phyloP scores from a whole-genome alignment of 2,797 vertebrate species.

The Sarcoramphus papa region DNA sequence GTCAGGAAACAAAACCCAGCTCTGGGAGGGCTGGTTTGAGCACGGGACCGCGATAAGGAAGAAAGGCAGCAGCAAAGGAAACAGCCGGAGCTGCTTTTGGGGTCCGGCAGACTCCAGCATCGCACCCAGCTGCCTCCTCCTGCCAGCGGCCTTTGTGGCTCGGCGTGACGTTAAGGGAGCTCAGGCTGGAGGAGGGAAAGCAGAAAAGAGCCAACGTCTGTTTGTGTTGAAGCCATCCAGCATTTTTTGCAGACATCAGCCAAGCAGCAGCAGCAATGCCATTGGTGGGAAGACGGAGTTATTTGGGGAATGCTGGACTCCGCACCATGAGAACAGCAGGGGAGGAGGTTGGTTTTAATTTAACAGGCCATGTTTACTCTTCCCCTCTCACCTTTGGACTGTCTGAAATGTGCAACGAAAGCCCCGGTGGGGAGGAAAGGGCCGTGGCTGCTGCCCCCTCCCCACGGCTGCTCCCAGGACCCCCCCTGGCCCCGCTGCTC shows the following conservation, averaged over 20 bases:
- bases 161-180: neutral
- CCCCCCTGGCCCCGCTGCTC: rapidly evolving
- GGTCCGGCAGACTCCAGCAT: neutral
- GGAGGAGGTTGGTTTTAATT: conserved; percentile 68
- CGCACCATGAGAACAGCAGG: conserved; percentile 59
- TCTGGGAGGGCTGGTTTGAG: neutral
- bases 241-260: conserved; percentile 58
- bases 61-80: neutral
- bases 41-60: neutral
- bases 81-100: neutral
- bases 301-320: conserved; percentile 70
- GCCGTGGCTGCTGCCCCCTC: neutral
- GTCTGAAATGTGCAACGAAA: neutral
- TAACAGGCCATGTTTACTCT: conserved; percentile 59
- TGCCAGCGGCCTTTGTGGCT: neutral
- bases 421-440: neutral
- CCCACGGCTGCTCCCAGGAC: neutral
- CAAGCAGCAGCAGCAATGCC: conserved; percentile 29
- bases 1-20: neutral
- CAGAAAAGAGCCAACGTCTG: neutral
- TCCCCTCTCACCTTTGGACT: conserved; percentile 64
- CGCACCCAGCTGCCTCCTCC: neutral
- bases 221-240: conserved; percentile 21
- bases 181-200: neutral
- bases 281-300: conserved; percentile 65